These are phyloP conservation scores for Sigmodon hispidus DNA, from an alignment of 2,113 vertebrate species.

Conservation along the genomic window DNA sequence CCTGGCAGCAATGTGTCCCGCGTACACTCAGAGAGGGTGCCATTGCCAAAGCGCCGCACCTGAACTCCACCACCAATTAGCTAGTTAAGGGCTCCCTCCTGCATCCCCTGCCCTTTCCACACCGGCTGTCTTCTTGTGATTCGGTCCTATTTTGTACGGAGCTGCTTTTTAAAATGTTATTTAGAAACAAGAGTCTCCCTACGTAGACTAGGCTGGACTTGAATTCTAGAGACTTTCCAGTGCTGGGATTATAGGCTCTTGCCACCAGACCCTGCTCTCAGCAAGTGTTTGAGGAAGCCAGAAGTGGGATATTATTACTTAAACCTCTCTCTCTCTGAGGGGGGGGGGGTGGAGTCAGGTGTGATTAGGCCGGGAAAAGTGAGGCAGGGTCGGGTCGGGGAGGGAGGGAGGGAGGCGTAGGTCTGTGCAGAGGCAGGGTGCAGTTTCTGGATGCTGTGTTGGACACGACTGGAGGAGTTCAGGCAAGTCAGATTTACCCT, in stretches of 20 bases:
- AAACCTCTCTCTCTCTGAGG: neutral
- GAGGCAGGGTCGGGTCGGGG: neutral
- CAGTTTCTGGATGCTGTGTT: neutral
- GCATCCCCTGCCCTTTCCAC: neutral
- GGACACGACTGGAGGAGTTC: conserved; percentile 12
- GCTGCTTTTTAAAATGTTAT: neutral
- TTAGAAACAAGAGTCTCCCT: neutral
- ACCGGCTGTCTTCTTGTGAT: neutral
- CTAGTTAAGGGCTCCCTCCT: conserved; percentile 57
- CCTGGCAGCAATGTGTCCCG: conserved; percentile 17
- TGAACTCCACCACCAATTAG: conserved; percentile 65
- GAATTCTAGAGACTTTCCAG: neutral
- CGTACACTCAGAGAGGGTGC: neutral
- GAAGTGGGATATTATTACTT: neutral
- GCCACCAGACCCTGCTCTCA: neutral
- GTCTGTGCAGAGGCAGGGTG: conserved; percentile 36
- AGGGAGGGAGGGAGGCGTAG: neutral
- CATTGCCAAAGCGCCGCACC: conserved; percentile 33
- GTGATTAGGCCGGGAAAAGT: neutral
- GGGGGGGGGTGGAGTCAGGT: neutral
- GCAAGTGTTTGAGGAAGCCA: conserved; percentile 18
- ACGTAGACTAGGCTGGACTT: neutral
- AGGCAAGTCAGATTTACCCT: conserved; percentile 68
- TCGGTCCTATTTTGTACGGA: neutral
- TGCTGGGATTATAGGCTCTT: neutral